phyloP scores from a whole-genome alignment of 2,888 invertebrate species.

The Epirrita christyi region DNA sequence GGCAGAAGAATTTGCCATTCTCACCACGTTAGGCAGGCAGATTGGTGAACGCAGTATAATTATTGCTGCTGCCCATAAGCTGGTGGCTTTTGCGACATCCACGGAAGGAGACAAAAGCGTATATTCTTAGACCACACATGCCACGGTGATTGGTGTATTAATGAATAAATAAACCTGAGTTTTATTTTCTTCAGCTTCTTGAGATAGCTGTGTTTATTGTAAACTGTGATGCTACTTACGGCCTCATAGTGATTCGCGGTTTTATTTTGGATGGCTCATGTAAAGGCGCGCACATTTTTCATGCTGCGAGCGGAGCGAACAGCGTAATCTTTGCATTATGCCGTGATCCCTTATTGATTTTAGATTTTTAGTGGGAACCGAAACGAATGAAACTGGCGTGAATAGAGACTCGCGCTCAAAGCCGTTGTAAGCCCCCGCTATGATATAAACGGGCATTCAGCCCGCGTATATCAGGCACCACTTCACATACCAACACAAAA shows the following conservation, averaged over 20 bases:
- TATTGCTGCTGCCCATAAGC: too few species aligned
- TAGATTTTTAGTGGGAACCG: slow-evolving; percentile 83
- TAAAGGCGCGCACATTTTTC: slow-evolving; percentile 82
- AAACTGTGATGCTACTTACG: slow-evolving; percentile 63
- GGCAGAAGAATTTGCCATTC: too few species aligned
- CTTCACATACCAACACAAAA: slow-evolving; percentile 57
- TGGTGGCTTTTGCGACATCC: too few species aligned
- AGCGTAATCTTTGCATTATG: slow-evolving; percentile 83
- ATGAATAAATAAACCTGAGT: too few species aligned
- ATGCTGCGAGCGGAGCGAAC: slow-evolving; percentile 75
- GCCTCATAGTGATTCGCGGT: slow-evolving; percentile 84
- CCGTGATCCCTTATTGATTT: slow-evolving; percentile 84
- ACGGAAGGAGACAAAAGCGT: too few species aligned
- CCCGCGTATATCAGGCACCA: slow-evolving; percentile 67
- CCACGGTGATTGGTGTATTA: too few species aligned
- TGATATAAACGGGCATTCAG: slow-evolving; percentile 81
- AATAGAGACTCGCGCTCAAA: slow-evolving; percentile 82
- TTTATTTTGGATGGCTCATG: slow-evolving; percentile 82
- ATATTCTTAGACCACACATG: too few species aligned
- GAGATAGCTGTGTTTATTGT: slow-evolving; percentile 9
- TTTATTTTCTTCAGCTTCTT: background rate
- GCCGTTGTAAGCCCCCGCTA: slow-evolving; percentile 77
- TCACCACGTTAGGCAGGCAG: too few species aligned
- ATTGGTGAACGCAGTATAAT: too few species aligned
- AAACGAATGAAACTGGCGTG: slow-evolving; percentile 80